Percentiles rank a stretch among this genome's conserved stretches.
These are phyloP conservation scores for Octomys mimax DNA, from an alignment of 2,797 vertebrate genomes.

Conservation along the genomic window DNA sequence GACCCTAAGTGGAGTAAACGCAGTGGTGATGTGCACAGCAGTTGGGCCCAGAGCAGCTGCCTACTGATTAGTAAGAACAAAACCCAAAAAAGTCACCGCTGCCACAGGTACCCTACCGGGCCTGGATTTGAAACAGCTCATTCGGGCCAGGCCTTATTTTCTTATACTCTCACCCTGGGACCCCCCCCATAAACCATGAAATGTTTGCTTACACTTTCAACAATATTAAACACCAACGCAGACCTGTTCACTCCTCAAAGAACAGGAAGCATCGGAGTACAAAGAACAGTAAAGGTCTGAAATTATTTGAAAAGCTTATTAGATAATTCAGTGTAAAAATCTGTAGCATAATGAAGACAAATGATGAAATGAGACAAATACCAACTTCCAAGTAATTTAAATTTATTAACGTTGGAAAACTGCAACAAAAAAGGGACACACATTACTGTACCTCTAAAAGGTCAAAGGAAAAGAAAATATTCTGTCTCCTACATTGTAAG, in stretches of 20 bases:
- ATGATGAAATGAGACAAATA: constrained; percentile 71
- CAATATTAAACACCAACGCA: constrained; percentile 21
- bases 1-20: neutral
- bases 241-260: neutral
- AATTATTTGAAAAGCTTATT: constrained; percentile 40
- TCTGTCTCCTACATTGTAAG: constrained; percentile 50
- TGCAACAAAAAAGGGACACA: constrained; percentile 74
- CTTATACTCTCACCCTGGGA: neutral
- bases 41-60: neutral
- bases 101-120: neutral
- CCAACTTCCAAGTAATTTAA: constrained; percentile 82
- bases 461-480: constrained; percentile 66
- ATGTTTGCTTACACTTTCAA: constrained; percentile 16
- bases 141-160: constrained; percentile 12
- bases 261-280: neutral
- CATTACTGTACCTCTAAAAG: constrained; percentile 65
- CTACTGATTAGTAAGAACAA: neutral
- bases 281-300: neutral
- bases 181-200: neutral
- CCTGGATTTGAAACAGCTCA: neutral
- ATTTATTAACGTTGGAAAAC: constrained; percentile 75
- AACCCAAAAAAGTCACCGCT: neutral
- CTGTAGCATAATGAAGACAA: neutral
- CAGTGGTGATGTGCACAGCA: neutral
- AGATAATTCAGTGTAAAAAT: constrained; percentile 38